Percentiles rank a stretch among this genome's conserved stretches.
These are phyloP conservation scores for Metopia argyrocephala DNA, from an alignment of 2,888 invertebrate species.

Conservation along the genomic window DNA sequence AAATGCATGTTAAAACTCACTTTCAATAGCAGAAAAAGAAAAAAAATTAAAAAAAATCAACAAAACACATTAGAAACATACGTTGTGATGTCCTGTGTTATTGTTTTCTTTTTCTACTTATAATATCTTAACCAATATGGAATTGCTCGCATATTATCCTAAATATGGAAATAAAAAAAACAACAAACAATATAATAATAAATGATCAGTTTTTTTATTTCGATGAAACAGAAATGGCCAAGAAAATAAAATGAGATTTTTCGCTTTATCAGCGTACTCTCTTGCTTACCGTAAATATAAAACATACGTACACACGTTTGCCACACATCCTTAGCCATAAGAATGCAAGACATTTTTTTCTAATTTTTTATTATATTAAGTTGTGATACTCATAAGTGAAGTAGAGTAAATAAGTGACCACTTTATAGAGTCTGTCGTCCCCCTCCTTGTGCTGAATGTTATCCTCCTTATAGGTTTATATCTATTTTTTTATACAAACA, in stretches of 20 bases:
- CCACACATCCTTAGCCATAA: background rate
- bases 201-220: constrained; percentile 71
- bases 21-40: constrained; percentile 40
- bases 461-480: constrained; percentile 32
- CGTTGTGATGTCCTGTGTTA: constrained; percentile 39
- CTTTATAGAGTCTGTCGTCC: constrained; percentile 20
- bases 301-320: background rate
- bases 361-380: constrained; percentile 33
- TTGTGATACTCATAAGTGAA: constrained; percentile 51
- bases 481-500: background rate
- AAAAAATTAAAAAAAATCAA: constrained; percentile 57
- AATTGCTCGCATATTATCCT: background rate
- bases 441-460: constrained; percentile 22
- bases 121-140: constrained; percentile 15
- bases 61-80: constrained; percentile 74
- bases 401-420: constrained; percentile 52
- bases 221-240: constrained; percentile 60
- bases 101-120: constrained; percentile 15
- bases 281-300: background rate
- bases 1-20: constrained; percentile 19
- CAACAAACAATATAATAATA: constrained; percentile 68
- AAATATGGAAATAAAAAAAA: background rate
- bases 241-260: constrained; percentile 72
- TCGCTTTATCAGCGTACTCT: constrained; percentile 66
- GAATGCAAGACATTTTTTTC: constrained; percentile 15